Base-by-base conservation (phyloP, 2,888 invertebrate species). In the Sarcophaga subvicina region DNA sequence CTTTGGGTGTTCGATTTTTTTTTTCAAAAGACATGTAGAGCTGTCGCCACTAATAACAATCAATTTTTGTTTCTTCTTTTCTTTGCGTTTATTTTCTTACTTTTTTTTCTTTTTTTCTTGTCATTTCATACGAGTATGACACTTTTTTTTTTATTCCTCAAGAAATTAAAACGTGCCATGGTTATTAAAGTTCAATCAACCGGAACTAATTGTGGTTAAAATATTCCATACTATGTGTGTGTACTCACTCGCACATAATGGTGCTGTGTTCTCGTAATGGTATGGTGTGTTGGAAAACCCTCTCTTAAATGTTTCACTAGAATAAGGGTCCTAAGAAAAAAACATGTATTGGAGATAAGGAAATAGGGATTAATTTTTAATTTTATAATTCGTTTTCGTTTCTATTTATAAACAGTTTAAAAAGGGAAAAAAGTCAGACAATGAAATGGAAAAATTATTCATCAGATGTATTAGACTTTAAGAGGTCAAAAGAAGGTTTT, bases 151-250 rank as follows among this genome's bases (percentile, higher is more conserved):
- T 70, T 76, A 45, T 76, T 80, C 59, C 63, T 76, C 47, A 14
- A 22, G 63, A 69, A 69, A 66, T 66, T 37, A 22, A 80, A 83
- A 87, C 85, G 85, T 87, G 85, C 22, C 49, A 60, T 63, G 77
- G 85, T 80, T 82, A 85, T 87, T 83, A 71, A 85, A 78, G 72
- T 85, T 79, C 70, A 85, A 80, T 87, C 87, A 87, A 83, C 80
- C 87, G 83, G 85, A 85, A 85, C 87, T 87, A 87, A 87, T 87
- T 80, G 76, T 73, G 70, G 66, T 49, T 54, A 78, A 73, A 71
- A 75, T 54, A 45, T 63, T 60, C 49, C 14, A 63, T 49, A 62
- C 64, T 47, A 45, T 45, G 11, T n/a, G 2, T 20, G 37, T 67
- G 37, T 37, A 37, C 37, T 37, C 37, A 37, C 37, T 37, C 8